Evolutionary conservation across 2,888 invertebrate genomes (phyloP), one percentile per base, ranked within the genome.

Genomic region (Hirtodrosophila alboralis): DNA sequence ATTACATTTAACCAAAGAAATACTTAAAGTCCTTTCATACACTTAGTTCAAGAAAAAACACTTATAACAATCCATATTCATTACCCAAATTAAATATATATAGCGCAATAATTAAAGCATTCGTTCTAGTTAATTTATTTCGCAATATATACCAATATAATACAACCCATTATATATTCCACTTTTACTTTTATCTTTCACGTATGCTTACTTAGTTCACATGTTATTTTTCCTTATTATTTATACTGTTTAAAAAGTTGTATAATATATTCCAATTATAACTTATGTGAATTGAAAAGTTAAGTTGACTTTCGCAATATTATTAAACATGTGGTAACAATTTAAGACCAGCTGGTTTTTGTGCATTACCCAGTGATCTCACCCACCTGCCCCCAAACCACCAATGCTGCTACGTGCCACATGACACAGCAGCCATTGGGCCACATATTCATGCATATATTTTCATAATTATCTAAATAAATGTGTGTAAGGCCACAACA

Each of bases 381-480:
- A 10, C 7, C 8, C 33, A 18, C 27, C 56, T 18, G 6, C 38
- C 14, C 27, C 14, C 33, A 27, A 48, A 48, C 59, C 47, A 30
- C n/a, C 33, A 26, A 8, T 27, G 38, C 38, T 56, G 51, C 43
- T 44, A 69, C 49, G 75, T 65, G 58, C 51, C 67, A 67, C 28
- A 63, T 74, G 53, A 52, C 34, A 48, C 40, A 43, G 51, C 40
- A 43, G 44, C 47, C 64, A 58, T 23, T 26, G 30, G 9, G 63
- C 34, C 33, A 53, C 53, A 61, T 52, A 47, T 57, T 14, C 43
- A 34, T 74, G 59, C 64, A 77, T 80, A 77, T 70, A 80, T 80
- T 70, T 76, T 76, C 75, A 77, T 67, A 81, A 69, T 75, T 75
- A 79, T 79, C 80, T 72, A 79, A 75, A 75, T 79, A 75, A 79